Base-by-base conservation (phyloP, 2,888 invertebrate genomes). In the Sycophila texana region DNA sequence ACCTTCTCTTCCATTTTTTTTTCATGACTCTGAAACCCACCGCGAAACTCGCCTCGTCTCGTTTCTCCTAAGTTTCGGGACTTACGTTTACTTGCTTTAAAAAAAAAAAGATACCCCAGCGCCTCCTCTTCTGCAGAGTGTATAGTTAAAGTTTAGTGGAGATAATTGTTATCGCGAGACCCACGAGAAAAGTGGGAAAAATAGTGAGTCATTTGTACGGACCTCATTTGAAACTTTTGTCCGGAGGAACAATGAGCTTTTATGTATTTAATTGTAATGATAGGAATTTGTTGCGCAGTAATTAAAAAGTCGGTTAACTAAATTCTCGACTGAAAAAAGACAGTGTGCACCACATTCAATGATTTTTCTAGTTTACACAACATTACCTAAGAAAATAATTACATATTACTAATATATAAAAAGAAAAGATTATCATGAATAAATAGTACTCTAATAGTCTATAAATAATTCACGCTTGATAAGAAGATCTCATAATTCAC, bases 131-230 rank as follows among this genome's bases (percentile, higher is more conserved):
- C 7, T 39, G 39, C 39, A 7, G 39, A 10, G 39, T 22, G 39
- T 14, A 10, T 49, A 22, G 47, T 71, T 49, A 60, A 60, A 71
- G 20, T 71, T 71, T 4, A 26, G 16, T 39, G n/a, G 47, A 58
- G 70, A 70, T 61, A 63, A 76, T 70, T 68, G 75, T 55, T 63
- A 39, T 30, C 26, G 4, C 63, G 55, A 20, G 20, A 75, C 26
- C 26, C 26, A 26, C 66, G 60, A 66, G 53, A 51, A 60, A 60
- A 51, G 14, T 26, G 13, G 55, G 26, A 66, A 61, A 77, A 47
- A 39, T 67, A 73, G 73, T 77, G 53, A 73, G 63, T 55, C 61
- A 26, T 2, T 61, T 39, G 39, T 63, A 10, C 47, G 39, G 60
- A 65, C 26, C 55, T 39, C 18, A 16, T 49, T 58, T 63, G 13